Conservation (phyloP, 2,888 invertebrate species). For the Julus scandinavius region DNA sequence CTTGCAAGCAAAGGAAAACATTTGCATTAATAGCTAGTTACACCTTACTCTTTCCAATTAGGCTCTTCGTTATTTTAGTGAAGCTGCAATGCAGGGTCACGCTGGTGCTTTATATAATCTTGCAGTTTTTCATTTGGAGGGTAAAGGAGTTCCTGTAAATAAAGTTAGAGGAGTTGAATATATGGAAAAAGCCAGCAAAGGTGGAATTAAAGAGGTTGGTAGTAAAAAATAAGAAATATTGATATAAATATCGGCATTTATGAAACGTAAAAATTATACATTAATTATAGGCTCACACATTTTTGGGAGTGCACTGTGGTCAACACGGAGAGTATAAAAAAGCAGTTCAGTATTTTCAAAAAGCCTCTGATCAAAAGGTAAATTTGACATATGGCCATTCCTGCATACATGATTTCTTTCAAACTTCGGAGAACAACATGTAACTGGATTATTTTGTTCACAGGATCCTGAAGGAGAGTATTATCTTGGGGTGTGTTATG, state of each 20-base stretch:
- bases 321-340: constrained; percentile 36
- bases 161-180: neutral
- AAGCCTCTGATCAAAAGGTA: constrained; percentile 52
- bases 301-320: constrained; percentile 47
- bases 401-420: neutral
- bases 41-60: neutral
- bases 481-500: constrained; percentile 52
- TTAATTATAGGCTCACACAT: constrained; percentile 48
- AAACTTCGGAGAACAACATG: neutral
- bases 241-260: neutral
- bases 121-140: constrained; percentile 49
- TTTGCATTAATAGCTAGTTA: neutral
- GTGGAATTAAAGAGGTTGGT: constrained; percentile 54
- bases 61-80: constrained; percentile 45
- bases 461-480: constrained; percentile 51
- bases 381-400: neutral
- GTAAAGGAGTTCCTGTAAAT: constrained; percentile 36
- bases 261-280: neutral
- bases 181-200: constrained; percentile 51
- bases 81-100: constrained; percentile 51
- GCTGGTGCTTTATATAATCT: constrained; percentile 47
- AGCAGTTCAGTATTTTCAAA: constrained; percentile 46
- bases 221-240: neutral
- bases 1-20: neutral
- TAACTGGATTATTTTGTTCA: neutral